Evolutionary conservation across 2,888 invertebrate genomes (phyloP), one percentile per base, ranked within the genome.

Genomic region (Euspilapteryx auroguttella): DNA sequence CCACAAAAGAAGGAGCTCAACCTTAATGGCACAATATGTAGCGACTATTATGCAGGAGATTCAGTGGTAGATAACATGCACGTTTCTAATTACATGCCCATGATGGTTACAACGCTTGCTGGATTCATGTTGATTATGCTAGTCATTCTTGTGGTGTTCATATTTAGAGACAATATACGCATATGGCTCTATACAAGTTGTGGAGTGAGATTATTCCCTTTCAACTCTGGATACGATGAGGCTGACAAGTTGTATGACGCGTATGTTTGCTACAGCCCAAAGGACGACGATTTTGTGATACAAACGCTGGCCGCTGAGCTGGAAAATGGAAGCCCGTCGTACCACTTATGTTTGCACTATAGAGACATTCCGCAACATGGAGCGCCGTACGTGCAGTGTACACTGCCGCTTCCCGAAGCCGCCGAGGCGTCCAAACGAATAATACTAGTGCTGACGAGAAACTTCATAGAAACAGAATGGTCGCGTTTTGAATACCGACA

Each of bases 391-490:
- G 83, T 86, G 48, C 83, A 87, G 34, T 81, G 82, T 26, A 83
- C 87, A 15, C 84, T 93, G 36, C 81, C 81, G 4, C 83, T 92
- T 36, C 79, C 90, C 12, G 91, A 91, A 54, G 93, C 92, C n/a
- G 89, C 94, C 23, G 88, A 94, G 43, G 88, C 90, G 21, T 90
- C 92, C 36, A 83, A 89, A 31, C 82, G 93, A 36, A 88, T 95
- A 38, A 83, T 96, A 38, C 76, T 95, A 41, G 85, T 95, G 26
- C 71, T 96, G 27, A 92, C 94, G 6, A 81, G 89, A 40, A 89
- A 92, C 61, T 92, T 94, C 55, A 76, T 95, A 39, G 87, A 90
- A 61, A 93, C 93, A 22, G 94, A 95, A 61, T 96, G 95, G 95
- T 87, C 90, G 39, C 84, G 91, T 35, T 87, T 86, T 49, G 94